Percentiles rank a stretch among this genome's conserved stretches.
Conservation (phyloP, 2,113 vertebrate species). For the Origma solitaria region DNA sequence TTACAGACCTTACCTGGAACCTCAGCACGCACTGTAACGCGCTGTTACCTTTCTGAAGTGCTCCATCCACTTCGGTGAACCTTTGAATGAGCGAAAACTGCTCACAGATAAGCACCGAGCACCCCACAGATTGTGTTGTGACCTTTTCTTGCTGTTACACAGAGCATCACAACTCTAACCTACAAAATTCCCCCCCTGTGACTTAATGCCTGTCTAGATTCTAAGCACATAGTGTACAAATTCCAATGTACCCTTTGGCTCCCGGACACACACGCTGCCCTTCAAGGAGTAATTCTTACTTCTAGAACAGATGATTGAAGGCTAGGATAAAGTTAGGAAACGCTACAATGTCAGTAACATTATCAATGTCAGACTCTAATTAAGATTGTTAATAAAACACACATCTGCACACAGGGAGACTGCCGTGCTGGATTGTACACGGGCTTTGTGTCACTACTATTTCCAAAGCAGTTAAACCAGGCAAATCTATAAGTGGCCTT, state of each 20-base stretch:
- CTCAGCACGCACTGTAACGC: fast-evolving
- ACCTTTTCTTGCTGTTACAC: neutral
- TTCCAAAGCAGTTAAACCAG: neutral
- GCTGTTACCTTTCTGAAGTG: fast-evolving
- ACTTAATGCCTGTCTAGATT: neutral
- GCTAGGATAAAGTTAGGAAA: neutral
- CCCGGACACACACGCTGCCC: too few relatives aligned
- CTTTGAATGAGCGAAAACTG: neutral
- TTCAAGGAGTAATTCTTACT: too few relatives aligned
- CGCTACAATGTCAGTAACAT: neutral
- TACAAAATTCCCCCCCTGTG: neutral
- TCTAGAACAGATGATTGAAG: neutral
- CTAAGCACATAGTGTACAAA: fast-evolving
- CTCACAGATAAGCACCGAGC: fast-evolving
- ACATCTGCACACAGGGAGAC: fast-evolving
- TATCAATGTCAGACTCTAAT: neutral
- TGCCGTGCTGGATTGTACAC: fast-evolving
- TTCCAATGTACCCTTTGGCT: fast-evolving
- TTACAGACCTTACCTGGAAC: fast-evolving
- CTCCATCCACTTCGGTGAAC: neutral
- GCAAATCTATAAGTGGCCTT: neutral
- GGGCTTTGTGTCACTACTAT: neutral
- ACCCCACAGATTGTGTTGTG: fast-evolving
- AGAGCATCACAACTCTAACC: neutral
- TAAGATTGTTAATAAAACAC: neutral